Conservation (phyloP, 2,113 vertebrate genomes). For the Odocoileus virginianus region DNA sequence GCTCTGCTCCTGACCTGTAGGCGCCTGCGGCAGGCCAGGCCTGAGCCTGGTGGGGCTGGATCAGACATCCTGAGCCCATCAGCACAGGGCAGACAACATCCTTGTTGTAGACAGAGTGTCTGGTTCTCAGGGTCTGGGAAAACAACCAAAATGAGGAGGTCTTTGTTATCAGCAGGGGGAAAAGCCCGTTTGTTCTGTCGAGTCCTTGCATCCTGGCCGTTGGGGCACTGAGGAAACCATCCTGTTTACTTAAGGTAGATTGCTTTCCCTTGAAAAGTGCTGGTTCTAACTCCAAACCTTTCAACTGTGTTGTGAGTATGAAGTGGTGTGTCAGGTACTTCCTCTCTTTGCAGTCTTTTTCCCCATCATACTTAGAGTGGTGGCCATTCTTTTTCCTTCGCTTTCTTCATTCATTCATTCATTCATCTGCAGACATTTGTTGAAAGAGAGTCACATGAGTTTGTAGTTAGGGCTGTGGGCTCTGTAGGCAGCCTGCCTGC, state of each 20-base stretch:
- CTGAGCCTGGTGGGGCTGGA: too few relatives aligned
- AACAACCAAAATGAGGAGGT: neutral
- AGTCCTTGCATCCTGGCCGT: constrained; percentile 18
- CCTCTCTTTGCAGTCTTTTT: neutral
- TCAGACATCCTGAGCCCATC: neutral
- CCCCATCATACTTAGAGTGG: neutral
- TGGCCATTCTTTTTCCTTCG: neutral
- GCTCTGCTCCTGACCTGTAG: neutral
- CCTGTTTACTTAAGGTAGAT: neutral
- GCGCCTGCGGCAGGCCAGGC: too few relatives aligned
- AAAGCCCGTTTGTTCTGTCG: constrained; percentile 41
- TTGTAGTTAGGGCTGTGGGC: neutral
- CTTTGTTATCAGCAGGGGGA: constrained; percentile 5
- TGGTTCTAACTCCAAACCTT: neutral
- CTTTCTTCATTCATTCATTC: neutral
- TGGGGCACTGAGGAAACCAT: constrained; percentile 25
- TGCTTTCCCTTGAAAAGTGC: neutral
- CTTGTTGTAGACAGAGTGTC: neutral
- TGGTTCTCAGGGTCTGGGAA: neutral
- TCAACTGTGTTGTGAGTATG: neutral
- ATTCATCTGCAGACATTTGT: neutral
- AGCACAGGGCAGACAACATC: neutral
- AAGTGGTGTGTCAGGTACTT: neutral
- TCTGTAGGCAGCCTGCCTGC: neutral
- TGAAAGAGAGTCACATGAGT: neutral